Conservation (phyloP, 1,140 invertebrate species). For the Papilio aristodemus region DNA sequence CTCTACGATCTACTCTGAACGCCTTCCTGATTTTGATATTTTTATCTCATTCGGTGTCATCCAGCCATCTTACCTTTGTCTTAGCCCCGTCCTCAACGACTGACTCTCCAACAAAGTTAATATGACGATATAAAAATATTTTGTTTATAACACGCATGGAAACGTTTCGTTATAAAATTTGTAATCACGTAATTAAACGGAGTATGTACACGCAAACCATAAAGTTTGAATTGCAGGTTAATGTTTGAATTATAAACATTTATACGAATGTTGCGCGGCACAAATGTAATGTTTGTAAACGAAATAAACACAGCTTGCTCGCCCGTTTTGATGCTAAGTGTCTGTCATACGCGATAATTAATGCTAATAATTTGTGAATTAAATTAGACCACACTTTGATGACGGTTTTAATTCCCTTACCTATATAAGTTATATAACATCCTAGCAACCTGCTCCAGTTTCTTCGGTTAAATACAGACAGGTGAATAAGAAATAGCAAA, state of each 20-base stretch:
- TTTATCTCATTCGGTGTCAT: no score
- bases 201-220: neutral
- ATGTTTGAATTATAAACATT: slow-evolving; percentile 14
- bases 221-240: slow-evolving; percentile 22
- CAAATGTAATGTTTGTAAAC: slow-evolving; percentile 23
- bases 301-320: slow-evolving; percentile 9
- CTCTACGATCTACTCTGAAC: no score
- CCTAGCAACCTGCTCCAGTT: no score
- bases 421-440: neutral
- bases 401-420: neutral
- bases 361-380: slow-evolving; percentile 7
- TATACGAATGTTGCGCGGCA: neutral
- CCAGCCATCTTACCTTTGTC: no score
- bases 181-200: slow-evolving; percentile 19
- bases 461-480: no score
- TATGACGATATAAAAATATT: neutral
- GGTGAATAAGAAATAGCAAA: no score
- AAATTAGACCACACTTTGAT: slow-evolving; percentile 2
- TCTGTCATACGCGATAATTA: neutral
- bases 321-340: neutral
- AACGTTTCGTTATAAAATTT: neutral
- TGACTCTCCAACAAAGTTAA: no score
- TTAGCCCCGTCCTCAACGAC: no score
- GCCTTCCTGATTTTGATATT: no score
- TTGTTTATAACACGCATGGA: neutral